phyloP scores from a whole-genome alignment of 2,113 vertebrate species.

The Cathartes aura region DNA sequence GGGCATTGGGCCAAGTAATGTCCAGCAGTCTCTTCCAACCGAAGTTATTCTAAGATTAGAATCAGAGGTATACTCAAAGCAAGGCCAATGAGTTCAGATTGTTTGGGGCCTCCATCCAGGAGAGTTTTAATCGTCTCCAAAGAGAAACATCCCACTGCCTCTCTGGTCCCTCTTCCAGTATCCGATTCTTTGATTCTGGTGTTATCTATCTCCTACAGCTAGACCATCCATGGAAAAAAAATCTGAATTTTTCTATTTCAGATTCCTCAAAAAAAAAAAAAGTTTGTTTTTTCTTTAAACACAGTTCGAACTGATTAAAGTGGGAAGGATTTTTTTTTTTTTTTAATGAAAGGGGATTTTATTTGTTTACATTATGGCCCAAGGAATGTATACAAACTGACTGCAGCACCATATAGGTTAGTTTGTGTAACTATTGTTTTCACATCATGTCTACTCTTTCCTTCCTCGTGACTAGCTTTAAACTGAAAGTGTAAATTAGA shows the following conservation, averaged over 20 bases:
- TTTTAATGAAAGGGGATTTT: fast-evolving
- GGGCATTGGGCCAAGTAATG: fast-evolving
- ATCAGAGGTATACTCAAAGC: neutral
- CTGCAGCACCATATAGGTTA: neutral
- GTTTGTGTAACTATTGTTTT: neutral
- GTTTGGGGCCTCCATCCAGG: neutral
- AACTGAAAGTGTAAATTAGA: neutral
- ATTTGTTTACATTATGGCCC: too few species aligned
- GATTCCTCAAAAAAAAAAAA: neutral
- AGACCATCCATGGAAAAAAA: too few species aligned
- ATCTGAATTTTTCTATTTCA: neutral
- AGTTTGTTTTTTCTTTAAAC: neutral
- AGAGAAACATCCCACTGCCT: neutral
- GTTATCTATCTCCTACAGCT: neutral
- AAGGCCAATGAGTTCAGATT: neutral
- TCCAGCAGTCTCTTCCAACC: neutral
- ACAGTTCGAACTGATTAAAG: neutral
- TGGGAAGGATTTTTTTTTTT: neutral
- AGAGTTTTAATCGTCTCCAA: neutral
- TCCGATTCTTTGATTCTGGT: neutral
- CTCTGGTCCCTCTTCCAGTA: neutral
- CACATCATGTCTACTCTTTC: neutral
- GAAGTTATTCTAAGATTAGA: neutral
- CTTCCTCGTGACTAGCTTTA: neutral
- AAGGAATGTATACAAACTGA: too few species aligned